These are phyloP conservation scores for Troilus luridus DNA, from an alignment of 2,888 invertebrate genomes.

Conservation along the genomic window DNA sequence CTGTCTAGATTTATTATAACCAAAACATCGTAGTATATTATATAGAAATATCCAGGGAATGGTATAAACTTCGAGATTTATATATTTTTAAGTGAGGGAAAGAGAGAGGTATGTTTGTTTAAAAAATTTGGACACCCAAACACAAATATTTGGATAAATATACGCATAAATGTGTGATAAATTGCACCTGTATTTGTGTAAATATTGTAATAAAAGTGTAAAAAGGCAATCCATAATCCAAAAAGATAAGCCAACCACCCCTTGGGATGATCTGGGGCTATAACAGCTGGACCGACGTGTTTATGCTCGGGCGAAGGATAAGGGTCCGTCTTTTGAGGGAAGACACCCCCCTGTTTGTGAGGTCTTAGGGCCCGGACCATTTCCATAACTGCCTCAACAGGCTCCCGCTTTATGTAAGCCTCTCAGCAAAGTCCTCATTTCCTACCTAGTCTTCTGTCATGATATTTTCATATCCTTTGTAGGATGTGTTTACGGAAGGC, in stretches of 20 bases:
- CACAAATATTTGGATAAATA: no score
- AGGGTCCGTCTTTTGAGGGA: constrained; percentile 24
- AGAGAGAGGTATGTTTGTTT: no score
- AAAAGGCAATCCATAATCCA: no score
- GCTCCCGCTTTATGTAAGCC: constrained; percentile 30
- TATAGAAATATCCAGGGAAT: no score
- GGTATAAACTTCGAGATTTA: no score
- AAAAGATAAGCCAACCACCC: background rate
- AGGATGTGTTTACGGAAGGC: background rate
- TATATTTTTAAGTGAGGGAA: no score
- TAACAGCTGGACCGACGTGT: constrained; percentile 40
- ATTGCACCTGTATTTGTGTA: no score
- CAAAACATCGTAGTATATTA: no score
- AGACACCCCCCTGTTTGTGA: background rate
- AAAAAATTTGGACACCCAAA: no score
- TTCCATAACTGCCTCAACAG: constrained; percentile 47
- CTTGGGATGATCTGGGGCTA: background rate
- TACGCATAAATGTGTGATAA: no score
- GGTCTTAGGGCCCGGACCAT: background rate
- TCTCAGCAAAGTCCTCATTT: background rate
- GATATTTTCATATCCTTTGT: constrained; percentile 47
- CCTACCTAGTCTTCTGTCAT: constrained; percentile 3
- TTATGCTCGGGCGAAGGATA: constrained; percentile 12
- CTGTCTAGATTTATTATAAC: no score
- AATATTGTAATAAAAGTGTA: background rate